Evolutionary conservation across 1,140 invertebrate genomes (phyloP).

Genomic region (Lysiphlebus fabarum): DNA sequence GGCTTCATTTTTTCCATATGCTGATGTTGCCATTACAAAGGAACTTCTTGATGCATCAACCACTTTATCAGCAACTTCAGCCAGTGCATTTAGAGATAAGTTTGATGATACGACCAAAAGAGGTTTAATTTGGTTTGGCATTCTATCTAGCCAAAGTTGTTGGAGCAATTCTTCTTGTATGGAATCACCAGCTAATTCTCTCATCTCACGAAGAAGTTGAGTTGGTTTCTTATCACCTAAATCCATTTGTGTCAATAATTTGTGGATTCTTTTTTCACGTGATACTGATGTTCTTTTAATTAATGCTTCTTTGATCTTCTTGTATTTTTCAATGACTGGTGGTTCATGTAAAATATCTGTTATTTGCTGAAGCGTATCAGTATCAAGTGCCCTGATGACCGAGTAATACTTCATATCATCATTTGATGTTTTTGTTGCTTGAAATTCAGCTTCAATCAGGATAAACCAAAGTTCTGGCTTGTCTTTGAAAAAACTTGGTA

Average conservation of each 20-base stretch:
- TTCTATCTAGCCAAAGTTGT: not conserved
- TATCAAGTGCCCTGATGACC: slow-evolving; percentile 21
- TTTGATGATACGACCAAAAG: not conserved
- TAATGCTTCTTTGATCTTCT: slow-evolving; percentile 17
- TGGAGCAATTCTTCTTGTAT: not conserved
- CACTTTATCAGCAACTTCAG: not conserved
- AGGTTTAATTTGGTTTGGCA: not conserved
- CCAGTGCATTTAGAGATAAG: not conserved
- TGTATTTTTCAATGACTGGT: slow-evolving; percentile 21
- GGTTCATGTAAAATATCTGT: slow-evolving; percentile 19
- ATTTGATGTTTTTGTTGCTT: slow-evolving; percentile 10
- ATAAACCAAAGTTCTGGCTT: slow-evolving; percentile 36
- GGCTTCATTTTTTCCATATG: slow-evolving; percentile 19
- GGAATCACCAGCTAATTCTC: not conserved
- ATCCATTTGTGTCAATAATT: slow-evolving; percentile 2
- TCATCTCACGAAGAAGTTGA: slow-evolving; percentile 2
- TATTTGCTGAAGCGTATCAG: slow-evolving; percentile 1
- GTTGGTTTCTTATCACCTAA: slow-evolving; percentile 30
- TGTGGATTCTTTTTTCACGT: slow-evolving; percentile 13
- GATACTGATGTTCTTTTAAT: slow-evolving; percentile 19
- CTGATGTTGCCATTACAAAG: not conserved
- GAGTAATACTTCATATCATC: slow-evolving; percentile 29
- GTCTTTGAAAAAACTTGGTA: slow-evolving; percentile 33
- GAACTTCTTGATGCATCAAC: not conserved
- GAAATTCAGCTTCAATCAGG: slow-evolving; percentile 36